A percentile compares a stretch with the other conserved stretches of the same genome.
phyloP scores from a whole-genome alignment of 1,140 invertebrate genomes.

The Cylas formicarius region DNA sequence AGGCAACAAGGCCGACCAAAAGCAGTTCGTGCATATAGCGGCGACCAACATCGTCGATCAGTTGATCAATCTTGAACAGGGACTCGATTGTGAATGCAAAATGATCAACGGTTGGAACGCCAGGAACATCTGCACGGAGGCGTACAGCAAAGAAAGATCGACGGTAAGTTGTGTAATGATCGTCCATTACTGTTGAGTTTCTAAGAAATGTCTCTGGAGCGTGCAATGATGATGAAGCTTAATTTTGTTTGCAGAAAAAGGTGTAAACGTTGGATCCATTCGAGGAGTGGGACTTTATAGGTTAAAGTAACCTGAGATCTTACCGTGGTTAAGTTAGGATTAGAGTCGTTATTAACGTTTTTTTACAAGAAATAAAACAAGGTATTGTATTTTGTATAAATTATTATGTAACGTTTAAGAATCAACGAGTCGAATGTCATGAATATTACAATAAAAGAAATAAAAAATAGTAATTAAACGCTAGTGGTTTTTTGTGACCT shows the following conservation, averaged over 20 bases:
- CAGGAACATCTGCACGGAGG: slow-evolving; percentile 42
- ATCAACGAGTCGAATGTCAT: no score
- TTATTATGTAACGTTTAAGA: slow-evolving; percentile 13
- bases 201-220: neutral
- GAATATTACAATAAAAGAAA: no score
- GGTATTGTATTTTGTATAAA: slow-evolving; percentile 27
- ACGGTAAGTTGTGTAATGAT: slow-evolving; percentile 17
- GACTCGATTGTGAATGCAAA: slow-evolving; percentile 47
- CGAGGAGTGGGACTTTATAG: slow-evolving; percentile 3
- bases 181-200: neutral
- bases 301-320: slow-evolving; percentile 2
- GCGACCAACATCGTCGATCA: slow-evolving; percentile 44
- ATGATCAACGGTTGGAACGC: slow-evolving; percentile 36
- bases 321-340: slow-evolving; percentile 17
- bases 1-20: slow-evolving; percentile 45
- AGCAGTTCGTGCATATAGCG: slow-evolving; percentile 46
- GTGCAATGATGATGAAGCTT: neutral
- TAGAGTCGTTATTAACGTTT: slow-evolving; percentile 19
- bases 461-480: no score
- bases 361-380: slow-evolving; percentile 18
- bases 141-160: slow-evolving; percentile 40
- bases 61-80: slow-evolving; percentile 41
- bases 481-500: no score
- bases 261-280: slow-evolving; percentile 12
- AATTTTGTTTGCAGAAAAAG: slow-evolving; percentile 27